phyloP scores from a whole-genome alignment of 2,888 invertebrate genomes.

The Vanessa cardui region DNA sequence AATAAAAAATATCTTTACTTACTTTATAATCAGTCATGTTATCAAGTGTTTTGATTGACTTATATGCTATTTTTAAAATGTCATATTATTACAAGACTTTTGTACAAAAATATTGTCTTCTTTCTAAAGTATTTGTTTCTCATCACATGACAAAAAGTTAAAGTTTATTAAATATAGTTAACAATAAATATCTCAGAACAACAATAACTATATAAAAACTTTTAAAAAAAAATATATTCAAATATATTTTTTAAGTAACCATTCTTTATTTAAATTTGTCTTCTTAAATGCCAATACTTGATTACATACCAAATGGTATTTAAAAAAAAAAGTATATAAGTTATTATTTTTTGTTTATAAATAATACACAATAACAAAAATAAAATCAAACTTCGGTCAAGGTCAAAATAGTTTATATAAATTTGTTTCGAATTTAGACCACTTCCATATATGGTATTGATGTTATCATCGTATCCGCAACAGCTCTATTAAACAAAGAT shows the following conservation, averaged over 20 bases:
- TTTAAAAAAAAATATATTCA: too few relatives aligned
- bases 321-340: too few relatives aligned
- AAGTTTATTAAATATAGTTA: too few relatives aligned
- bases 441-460: not conserved
- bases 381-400: constrained; percentile 1
- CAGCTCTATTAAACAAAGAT: not conserved
- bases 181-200: too few relatives aligned
- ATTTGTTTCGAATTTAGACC: not conserved
- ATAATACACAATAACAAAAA: not conserved
- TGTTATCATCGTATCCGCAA: not conserved
- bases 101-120: not conserved
- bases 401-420: not conserved
- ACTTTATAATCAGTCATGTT: not conserved
- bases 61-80: not conserved
- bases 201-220: too few relatives aligned
- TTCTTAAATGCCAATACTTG: too few relatives aligned
- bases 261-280: too few relatives aligned
- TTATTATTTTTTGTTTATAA: not conserved
- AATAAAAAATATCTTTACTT: constrained; percentile 32
- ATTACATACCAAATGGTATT: too few relatives aligned
- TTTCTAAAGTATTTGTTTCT: not conserved
- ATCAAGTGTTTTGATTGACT: not conserved
- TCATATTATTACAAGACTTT: not conserved
- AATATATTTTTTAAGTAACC: not conserved
- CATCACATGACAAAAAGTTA: too few relatives aligned